Conservation (phyloP, 1,140 invertebrate genomes). For the Drosophila tsacasi region DNA sequence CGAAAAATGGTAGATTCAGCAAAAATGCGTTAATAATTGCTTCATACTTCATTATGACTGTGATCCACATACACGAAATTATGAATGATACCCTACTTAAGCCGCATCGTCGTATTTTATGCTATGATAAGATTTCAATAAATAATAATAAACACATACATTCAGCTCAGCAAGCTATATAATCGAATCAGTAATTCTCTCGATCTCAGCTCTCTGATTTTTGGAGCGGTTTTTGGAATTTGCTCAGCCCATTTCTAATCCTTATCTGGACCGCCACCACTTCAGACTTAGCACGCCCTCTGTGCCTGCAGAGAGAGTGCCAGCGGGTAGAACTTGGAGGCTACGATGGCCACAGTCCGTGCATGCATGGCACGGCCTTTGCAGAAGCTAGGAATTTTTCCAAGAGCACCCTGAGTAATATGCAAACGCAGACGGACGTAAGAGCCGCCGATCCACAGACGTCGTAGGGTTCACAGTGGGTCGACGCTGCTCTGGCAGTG, state of each 20-base stretch:
- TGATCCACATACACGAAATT: constrained; percentile 7
- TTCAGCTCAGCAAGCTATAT: not conserved
- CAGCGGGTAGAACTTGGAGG: not conserved
- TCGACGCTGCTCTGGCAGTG: constrained; percentile 51
- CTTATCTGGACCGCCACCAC: constrained; percentile 24
- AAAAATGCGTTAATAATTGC: constrained; percentile 2
- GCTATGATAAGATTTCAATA: constrained; percentile 19
- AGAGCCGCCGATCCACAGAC: constrained; percentile 22
- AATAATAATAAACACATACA: not conserved
- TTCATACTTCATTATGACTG: constrained; percentile 9
- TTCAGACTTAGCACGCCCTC: constrained; percentile 29
- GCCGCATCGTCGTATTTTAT: constrained; percentile 7
- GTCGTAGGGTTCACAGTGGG: constrained; percentile 54
- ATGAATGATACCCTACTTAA: constrained; percentile 10
- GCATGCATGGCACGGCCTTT: constrained; percentile 21
- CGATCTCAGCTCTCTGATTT: constrained; percentile 17
- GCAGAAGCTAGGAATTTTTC: constrained; percentile 44
- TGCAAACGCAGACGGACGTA: constrained; percentile 39
- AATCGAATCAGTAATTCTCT: constrained; percentile 16
- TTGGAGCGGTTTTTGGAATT: constrained; percentile 34
- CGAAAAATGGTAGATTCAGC: constrained; percentile 5
- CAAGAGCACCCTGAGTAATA: constrained; percentile 17
- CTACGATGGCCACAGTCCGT: constrained; percentile 16
- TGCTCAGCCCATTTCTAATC: constrained; percentile 9
- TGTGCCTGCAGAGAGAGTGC: constrained; percentile 24